Conservation (phyloP, 2,113 vertebrate genomes). For the Pheucticus melanocephalus region DNA sequence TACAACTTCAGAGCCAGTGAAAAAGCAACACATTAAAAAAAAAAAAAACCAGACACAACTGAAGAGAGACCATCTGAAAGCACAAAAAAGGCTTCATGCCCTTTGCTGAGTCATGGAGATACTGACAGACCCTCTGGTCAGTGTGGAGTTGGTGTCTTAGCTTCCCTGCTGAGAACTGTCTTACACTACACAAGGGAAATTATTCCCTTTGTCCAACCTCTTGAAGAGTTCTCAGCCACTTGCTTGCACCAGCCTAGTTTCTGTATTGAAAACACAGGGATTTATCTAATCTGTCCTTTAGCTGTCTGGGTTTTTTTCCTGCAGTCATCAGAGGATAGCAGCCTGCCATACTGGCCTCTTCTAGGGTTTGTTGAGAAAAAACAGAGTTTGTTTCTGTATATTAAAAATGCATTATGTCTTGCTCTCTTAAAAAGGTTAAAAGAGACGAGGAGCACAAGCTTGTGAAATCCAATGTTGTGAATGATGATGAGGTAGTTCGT, state of each 20-base stretch:
- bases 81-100: neutral
- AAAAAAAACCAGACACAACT: rapidly evolving
- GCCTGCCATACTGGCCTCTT: neutral
- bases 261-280: neutral
- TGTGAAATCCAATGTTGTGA: conserved; percentile 87
- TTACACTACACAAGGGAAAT: neutral
- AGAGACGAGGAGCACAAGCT: conserved; percentile 93
- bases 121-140: neutral
- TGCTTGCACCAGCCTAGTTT: neutral
- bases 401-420: neutral
- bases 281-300: neutral
- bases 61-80: neutral
- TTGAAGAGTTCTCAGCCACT: neutral
- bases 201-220: neutral
- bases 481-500: conserved; percentile 90
- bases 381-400: neutral
- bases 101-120: neutral
- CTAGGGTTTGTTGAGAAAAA: neutral
- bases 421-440: conserved; percentile 79
- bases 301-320: neutral
- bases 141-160: neutral
- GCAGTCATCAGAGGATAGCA: neutral
- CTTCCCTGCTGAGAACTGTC: neutral
- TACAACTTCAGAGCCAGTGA: neutral
- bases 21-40: neutral